These are phyloP conservation scores for Melanocharis versteri DNA, from an alignment of 2,113 vertebrate genomes.

Conservation along the genomic window DNA sequence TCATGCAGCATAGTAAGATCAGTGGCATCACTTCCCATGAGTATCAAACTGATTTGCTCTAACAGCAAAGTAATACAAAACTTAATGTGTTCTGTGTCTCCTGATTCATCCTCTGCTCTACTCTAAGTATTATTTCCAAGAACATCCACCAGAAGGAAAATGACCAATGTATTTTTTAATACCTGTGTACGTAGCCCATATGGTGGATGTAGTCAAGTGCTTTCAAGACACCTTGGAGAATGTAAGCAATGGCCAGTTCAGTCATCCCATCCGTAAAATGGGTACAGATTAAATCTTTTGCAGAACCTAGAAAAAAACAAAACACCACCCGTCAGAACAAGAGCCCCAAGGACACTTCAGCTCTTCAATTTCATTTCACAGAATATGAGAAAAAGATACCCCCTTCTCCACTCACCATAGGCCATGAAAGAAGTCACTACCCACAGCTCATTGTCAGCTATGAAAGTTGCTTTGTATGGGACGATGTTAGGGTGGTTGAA, in stretches of 20 bases:
- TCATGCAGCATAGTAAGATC: neutral
- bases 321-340: neutral
- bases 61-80: neutral
- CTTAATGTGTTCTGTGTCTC: neutral
- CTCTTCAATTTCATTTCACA: neutral
- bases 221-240: constrained; percentile 88
- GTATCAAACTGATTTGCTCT: neutral
- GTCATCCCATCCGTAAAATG: constrained; percentile 94
- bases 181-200: constrained; percentile 99
- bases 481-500: constrained; percentile 94
- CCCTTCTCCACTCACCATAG: constrained; percentile 80
- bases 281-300: constrained; percentile 91
- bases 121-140: neutral
- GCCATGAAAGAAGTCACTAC: constrained; percentile 97
- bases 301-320: constrained; percentile 81
- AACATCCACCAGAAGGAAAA: neutral
- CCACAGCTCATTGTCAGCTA: constrained; percentile 95
- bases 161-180: fast-evolving
- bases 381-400: neutral
- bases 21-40: fast-evolving
- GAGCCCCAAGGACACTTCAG: neutral
- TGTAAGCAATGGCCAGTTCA: constrained; percentile 92
- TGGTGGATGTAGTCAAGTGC: constrained; percentile 97
- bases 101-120: neutral
- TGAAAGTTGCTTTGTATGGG: constrained; percentile 93